phyloP scores from a whole-genome alignment of 2,888 invertebrate genomes.

The Pyrgus malvae region DNA sequence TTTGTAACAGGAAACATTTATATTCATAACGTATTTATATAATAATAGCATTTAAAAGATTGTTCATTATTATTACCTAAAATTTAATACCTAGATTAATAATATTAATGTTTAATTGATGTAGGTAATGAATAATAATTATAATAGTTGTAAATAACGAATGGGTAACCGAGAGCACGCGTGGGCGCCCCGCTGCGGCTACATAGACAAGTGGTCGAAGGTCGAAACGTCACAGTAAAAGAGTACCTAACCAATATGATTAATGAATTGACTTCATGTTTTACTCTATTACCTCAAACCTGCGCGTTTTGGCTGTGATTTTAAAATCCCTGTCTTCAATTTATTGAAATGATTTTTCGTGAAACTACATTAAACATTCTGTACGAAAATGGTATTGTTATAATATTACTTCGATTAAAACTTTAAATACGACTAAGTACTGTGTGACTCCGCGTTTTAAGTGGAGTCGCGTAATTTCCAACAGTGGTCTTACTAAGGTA shows the following conservation, averaged over 20 bases:
- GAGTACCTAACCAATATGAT: conserved; percentile 79
- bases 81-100: conserved; percentile 81
- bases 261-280: conserved; percentile 80
- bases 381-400: conserved; percentile 60
- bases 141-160: conserved; percentile 77
- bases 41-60: conserved; percentile 83
- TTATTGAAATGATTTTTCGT: conserved; percentile 74
- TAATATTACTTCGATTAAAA: conserved; percentile 70
- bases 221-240: conserved; percentile 60
- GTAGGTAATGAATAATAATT: conserved; percentile 78
- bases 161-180: conserved; percentile 62
- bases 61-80: conserved; percentile 83
- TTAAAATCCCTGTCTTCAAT: conserved; percentile 77
- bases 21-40: conserved; percentile 83
- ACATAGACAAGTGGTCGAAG: conserved; percentile 68
- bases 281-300: conserved; percentile 78
- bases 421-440: conserved; percentile 76
- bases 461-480: conserved; percentile 65
- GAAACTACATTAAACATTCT: conserved; percentile 56
- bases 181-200: conserved; percentile 51
- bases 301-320: conserved; percentile 75
- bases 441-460: conserved; percentile 65
- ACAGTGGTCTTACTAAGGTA: conserved; percentile 79
- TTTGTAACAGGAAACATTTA: conserved; percentile 83
- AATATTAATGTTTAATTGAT: conserved; percentile 82